phyloP scores from a whole-genome alignment of 37 sponge, comb jelly and placozoan genomes.

The Beroe ovata region DNA sequence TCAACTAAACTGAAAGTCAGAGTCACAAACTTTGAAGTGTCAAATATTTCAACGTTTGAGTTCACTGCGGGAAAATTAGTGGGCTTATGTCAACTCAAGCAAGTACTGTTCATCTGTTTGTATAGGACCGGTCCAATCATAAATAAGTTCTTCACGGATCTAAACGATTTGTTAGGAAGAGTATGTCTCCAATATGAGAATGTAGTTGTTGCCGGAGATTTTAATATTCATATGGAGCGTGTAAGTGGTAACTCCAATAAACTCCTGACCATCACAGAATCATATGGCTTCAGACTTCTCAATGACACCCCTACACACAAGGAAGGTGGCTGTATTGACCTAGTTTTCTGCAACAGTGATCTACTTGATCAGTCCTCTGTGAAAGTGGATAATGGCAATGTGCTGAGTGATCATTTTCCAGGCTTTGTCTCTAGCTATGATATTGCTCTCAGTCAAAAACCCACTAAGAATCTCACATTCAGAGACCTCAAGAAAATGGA shows the following conservation, averaged over 20 bases:
- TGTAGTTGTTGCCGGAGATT: not conserved
- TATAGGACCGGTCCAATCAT: not conserved
- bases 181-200: not conserved
- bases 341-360: not conserved
- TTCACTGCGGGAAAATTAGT: not conserved
- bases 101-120: not conserved
- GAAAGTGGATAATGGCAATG: not conserved
- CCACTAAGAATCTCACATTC: not conserved
- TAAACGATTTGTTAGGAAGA: not conserved
- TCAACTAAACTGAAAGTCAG: not conserved
- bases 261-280: not conserved
- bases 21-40: not conserved
- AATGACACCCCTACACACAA: not conserved
- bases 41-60: not conserved
- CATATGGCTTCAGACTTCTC: not conserved
- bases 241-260: not conserved
- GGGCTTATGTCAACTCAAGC: not conserved
- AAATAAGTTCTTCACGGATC: not conserved
- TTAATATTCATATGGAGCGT: conserved; percentile 30
- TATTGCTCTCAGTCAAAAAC: not conserved
- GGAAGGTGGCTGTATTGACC: not conserved
- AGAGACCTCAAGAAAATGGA: not conserved
- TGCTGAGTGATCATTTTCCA: not conserved
- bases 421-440: not conserved
- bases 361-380: not conserved